Base-by-base conservation (phyloP, 2,797 vertebrate species). In the Nannoperca obscura region DNA sequence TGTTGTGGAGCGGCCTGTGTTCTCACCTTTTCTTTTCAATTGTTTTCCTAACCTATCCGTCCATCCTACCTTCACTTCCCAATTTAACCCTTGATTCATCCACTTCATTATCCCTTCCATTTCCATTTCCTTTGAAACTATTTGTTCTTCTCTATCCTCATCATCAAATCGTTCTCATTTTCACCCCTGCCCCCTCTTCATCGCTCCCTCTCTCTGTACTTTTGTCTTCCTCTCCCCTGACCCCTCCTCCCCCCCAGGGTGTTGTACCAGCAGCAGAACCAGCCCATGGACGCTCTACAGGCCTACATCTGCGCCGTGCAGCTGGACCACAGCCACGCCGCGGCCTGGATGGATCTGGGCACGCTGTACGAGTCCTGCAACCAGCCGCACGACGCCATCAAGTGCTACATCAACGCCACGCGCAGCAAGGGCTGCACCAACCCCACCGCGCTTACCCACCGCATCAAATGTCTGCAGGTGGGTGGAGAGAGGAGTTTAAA, bases 401-500 rank as follows among this genome's bases (percentile, higher is more conserved):
- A 99, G 97, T 99, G 98, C 96, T 99, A 99, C 95, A 96, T 99
- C 96, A 99, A 99, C 92, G 98, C 98, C 95, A 98, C 97, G 50
- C 96, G 97, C 96, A 99, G 98, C 96, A 99, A 98, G 95, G 97
- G 96, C 94, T 99, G 98, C 97, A 97, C 96, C 96, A 99, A 99
- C 96, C 96, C 96, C 86, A 93, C 97, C 85, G 97, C 97, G 86
- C 97, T 99, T 91, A 97, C 97, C 89, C 96, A 98, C 88, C 96
- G 98, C 91, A 99, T 99, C 95, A 99, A 99, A 95, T 99, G 97
- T 95, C 97, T 99, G 92, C 98, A 99, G 98, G 98, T 99, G 97
- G 93, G 96, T 91, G 94, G 96, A 78, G 74, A 76, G 76, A 49
- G 62, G 50, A 17, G 30, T 12, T 59, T 27, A 44, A 47, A 53